Evolutionary conservation across 2,797 vertebrate species (phyloP), one percentile per base, ranked within the genome.

Genomic region (Acanthurus tractus): DNA sequence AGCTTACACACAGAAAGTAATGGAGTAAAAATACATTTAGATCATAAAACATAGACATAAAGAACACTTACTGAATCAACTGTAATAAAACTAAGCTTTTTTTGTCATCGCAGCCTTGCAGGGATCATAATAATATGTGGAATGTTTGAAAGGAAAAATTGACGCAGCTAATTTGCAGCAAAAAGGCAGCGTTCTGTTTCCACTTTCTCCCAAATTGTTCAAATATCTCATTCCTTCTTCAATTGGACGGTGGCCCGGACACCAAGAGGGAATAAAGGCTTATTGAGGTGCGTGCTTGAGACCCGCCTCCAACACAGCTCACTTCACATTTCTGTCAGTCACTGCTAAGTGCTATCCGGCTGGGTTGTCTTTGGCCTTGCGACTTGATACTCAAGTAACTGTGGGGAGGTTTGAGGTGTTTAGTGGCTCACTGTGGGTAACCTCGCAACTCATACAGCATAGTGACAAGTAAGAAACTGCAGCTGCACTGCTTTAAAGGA

Each of bases 381-480:
- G 78, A 92, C 69, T 78, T 52, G 88, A 92, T 76, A 90, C 91
- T 88, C 70, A 82, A 91, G 82, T 80, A 87, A 78, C 87, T 63
- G 58, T 46, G 38, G 79, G 76, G 79, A 87, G 84, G 84, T 69
- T 79, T 63, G 79, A 81, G 78, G 88, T 90, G 86, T 93, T 93
- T 90, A 92, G 88, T 89, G 86, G 78, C 76, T 79, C 79, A 80
- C 86, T 40, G 74, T 78, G 85, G 84, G 79, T 81, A 86, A 90
- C 84, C 82, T 87, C 76, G 72, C 80, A 86, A 88, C 81, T 87
- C 81, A 70, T 3, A 15, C 44, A 29, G 29, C 22, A 63, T 13
- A 64, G 42, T 55, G 81, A 84, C 67, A 81, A 74, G 73, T 78
- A 85, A 83, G 68, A 45, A 77, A 77, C 13, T 36, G 59, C 74